A percentile compares a stretch with the other conserved stretches of the same genome.
phyloP scores from a whole-genome alignment of 2,888 invertebrate genomes.

The Furcula furcula region DNA sequence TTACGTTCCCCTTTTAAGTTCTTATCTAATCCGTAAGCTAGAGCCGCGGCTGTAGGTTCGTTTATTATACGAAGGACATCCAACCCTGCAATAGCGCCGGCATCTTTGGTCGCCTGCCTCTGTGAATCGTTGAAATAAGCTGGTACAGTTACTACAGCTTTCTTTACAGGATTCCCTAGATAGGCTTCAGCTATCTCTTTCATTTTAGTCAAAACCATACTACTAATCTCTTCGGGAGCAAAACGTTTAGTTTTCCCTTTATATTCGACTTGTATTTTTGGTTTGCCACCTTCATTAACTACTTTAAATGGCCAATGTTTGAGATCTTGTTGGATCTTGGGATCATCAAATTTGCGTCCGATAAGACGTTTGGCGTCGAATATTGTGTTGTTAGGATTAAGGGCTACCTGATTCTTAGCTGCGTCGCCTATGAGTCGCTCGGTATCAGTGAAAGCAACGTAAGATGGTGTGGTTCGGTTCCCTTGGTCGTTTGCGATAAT shows the following conservation, averaged over 20 bases:
- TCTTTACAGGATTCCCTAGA: slow-evolving; percentile 83
- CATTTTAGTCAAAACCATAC: slow-evolving; percentile 83
- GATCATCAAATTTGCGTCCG: slow-evolving; percentile 88
- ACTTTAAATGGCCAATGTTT: slow-evolving; percentile 93
- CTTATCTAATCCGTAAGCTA: slow-evolving; percentile 87
- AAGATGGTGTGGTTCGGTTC: slow-evolving; percentile 87
- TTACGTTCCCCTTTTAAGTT: slow-evolving; percentile 84
- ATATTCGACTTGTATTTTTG: slow-evolving; percentile 84
- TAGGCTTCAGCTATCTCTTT: slow-evolving; percentile 87
- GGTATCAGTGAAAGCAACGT: slow-evolving; percentile 86
- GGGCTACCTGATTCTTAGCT: slow-evolving; percentile 86
- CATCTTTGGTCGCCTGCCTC: slow-evolving; percentile 90
- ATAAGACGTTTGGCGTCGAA: slow-evolving; percentile 92
- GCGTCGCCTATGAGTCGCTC: slow-evolving; percentile 85
- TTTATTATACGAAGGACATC: slow-evolving; percentile 92
- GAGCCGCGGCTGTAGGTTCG: slow-evolving; percentile 89
- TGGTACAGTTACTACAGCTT: slow-evolving; percentile 90
- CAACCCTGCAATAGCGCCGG: slow-evolving; percentile 87
- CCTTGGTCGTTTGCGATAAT: slow-evolving; percentile 86
- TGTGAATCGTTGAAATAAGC: slow-evolving; percentile 90
- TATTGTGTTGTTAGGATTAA: slow-evolving; percentile 88
- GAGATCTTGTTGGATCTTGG: slow-evolving; percentile 88
- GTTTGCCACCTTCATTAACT: slow-evolving; percentile 83
- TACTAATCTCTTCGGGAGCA: slow-evolving; percentile 86
- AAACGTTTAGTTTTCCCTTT: slow-evolving; percentile 84